phyloP scores from a whole-genome alignment of 2,797 vertebrate species.

The Channallabes apus region DNA sequence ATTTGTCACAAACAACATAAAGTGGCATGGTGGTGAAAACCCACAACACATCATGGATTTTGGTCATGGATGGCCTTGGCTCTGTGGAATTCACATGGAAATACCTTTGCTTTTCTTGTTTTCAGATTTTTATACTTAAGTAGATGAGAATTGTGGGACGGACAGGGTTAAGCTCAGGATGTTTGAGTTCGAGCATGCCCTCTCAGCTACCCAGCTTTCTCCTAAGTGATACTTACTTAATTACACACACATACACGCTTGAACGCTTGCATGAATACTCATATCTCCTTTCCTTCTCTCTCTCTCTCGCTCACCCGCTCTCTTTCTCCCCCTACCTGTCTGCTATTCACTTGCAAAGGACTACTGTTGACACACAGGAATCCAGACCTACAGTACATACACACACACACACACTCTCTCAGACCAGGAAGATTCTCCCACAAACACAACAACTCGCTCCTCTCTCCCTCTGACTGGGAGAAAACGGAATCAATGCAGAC shows the following conservation, averaged over 20 bases:
- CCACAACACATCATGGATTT: too few relatives aligned
- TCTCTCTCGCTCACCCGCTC: conserved; percentile 37
- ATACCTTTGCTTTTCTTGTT: not conserved
- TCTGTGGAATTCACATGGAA: not conserved
- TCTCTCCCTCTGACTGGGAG: conserved; percentile 59
- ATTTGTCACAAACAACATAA: not conserved
- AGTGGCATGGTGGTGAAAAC: not conserved
- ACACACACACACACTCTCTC: conserved; percentile 39
- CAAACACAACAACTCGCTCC: conserved; percentile 50
- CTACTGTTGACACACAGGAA: conserved; percentile 60
- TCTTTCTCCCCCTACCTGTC: conserved; percentile 52
- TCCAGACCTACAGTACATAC: conserved; percentile 41
- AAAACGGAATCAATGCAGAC: conserved; percentile 61
- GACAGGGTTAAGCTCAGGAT: conserved; percentile 34
- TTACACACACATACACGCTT: conserved; percentile 49
- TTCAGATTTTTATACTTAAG: not conserved
- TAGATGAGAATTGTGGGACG: conserved; percentile 30
- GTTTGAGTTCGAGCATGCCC: conserved; percentile 52
- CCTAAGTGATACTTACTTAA: conserved; percentile 58
- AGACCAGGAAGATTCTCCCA: conserved; percentile 52
- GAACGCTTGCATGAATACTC: conserved; percentile 55
- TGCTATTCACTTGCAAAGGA: conserved; percentile 58
- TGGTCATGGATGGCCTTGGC: not conserved
- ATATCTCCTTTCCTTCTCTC: conserved; percentile 42
- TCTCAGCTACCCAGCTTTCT: conserved; percentile 53